A percentile compares a stretch with the other conserved stretches of the same genome.
Evolutionary conservation across 1,140 invertebrate species (phyloP).

Genomic region (Agrilus planipennis): DNA sequence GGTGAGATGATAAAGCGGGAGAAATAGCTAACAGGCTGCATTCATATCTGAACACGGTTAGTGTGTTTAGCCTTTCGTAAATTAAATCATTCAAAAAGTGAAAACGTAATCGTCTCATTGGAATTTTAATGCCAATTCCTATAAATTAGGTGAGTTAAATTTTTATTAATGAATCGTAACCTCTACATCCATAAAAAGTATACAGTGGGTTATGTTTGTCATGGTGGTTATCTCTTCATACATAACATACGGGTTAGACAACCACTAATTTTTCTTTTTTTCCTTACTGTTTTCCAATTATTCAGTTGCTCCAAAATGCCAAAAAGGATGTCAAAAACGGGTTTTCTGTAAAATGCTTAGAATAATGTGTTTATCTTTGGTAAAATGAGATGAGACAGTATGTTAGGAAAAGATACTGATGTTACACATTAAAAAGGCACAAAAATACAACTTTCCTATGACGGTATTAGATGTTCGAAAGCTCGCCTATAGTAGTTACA

Average conservation of each 20-base stretch:
- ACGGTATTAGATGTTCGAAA: slow-evolving; percentile 8
- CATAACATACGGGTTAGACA: not conserved
- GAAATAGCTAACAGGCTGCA: not conserved
- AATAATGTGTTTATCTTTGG: slow-evolving; percentile 30
- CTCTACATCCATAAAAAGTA: not conserved
- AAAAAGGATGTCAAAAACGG: slow-evolving; percentile 36
- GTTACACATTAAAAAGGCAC: slow-evolving; percentile 7
- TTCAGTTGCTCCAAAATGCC: slow-evolving; percentile 4
- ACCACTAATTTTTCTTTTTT: slow-evolving; percentile 3
- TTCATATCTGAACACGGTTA: not conserved
- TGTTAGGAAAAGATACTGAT: slow-evolving; percentile 5
- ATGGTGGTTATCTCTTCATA: slow-evolving; percentile 6
- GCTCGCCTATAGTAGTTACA: slow-evolving; percentile 5
- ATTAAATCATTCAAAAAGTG: not conserved
- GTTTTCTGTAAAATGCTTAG: slow-evolving; percentile 36
- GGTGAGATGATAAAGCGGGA: slow-evolving; percentile 3
- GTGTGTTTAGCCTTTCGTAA: not conserved
- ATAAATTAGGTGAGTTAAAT: slow-evolving; percentile 3
- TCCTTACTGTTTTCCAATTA: not conserved
- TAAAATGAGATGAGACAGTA: slow-evolving; percentile 7
- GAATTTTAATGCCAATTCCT: slow-evolving; percentile 4
- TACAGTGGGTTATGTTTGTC: slow-evolving; percentile 4
- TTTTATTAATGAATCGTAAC: slow-evolving; percentile 4
- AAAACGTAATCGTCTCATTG: slow-evolving; percentile 3
- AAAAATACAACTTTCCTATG: slow-evolving; percentile 8